Percentiles rank a stretch among this genome's conserved stretches.
Evolutionary conservation across 2,797 vertebrate species (phyloP).

Genomic region (Takifugu ocellatus): DNA sequence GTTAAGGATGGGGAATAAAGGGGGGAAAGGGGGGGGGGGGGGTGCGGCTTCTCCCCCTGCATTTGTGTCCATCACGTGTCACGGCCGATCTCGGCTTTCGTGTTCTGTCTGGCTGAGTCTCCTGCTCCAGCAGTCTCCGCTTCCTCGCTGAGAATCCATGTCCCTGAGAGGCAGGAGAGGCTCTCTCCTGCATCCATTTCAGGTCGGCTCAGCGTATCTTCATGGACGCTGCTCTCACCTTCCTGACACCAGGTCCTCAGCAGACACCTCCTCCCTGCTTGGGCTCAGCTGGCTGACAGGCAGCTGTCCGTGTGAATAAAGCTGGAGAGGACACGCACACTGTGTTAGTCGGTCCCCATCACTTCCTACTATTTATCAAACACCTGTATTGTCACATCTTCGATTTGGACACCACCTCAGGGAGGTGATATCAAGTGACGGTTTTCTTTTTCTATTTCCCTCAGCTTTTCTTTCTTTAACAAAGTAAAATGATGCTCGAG

Average conservation of each 20-base stretch:
- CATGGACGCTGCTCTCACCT: conserved; percentile 54
- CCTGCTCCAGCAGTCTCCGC: conserved; percentile 72
- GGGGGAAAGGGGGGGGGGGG: neutral
- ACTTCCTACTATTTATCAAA: conserved; percentile 41
- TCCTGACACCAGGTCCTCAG: conserved; percentile 62
- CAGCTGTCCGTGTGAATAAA: conserved; percentile 70
- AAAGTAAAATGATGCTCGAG: conserved; percentile 10
- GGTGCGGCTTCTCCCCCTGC: conserved; percentile 38
- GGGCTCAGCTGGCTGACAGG: conserved; percentile 72
- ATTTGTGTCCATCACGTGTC: conserved; percentile 78
- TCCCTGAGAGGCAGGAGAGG: conserved; percentile 73
- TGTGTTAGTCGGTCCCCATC: conserved; percentile 48
- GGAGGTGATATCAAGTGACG: conserved; percentile 6
- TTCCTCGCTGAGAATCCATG: conserved; percentile 61
- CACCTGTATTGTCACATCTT: conserved; percentile 42
- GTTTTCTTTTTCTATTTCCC: neutral
- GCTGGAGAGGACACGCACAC: conserved; percentile 49
- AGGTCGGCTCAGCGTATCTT: conserved; percentile 49
- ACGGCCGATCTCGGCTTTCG: conserved; percentile 71
- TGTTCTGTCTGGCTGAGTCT: conserved; percentile 78
- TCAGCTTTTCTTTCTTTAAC: conserved; percentile 1
- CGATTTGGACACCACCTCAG: conserved; percentile 11
- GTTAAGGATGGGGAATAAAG: conserved; percentile 20
- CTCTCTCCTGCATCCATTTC: conserved; percentile 57
- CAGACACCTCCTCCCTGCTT: conserved; percentile 50